phyloP scores from a whole-genome alignment of 2,797 vertebrate species.

The Hydrophis major region DNA sequence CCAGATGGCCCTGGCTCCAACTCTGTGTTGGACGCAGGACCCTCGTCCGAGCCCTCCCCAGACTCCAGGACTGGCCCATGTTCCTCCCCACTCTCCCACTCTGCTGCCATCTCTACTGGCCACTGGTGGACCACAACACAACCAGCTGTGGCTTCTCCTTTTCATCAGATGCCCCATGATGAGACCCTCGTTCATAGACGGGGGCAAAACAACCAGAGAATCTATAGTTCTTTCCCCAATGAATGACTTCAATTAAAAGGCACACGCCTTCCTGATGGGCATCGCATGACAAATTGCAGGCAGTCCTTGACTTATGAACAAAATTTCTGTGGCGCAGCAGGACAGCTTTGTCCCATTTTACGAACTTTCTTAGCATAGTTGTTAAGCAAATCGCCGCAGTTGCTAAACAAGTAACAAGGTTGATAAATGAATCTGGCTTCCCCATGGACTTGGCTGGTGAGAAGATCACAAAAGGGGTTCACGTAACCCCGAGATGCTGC shows the following conservation, averaged over 20 bases:
- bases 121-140: too few species aligned
- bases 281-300: background rate
- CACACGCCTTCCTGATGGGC: background rate
- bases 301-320: too few species aligned
- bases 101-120: too few species aligned
- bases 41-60: too few species aligned
- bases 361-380: accelerated
- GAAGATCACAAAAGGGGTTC: too few species aligned
- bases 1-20: too few species aligned
- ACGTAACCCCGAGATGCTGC: accelerated
- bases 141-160: background rate
- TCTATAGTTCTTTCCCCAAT: background rate
- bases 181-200: accelerated
- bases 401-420: background rate
- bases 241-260: background rate
- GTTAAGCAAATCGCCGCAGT: background rate
- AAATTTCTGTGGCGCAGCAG: too few species aligned
- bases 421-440: background rate
- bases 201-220: background rate
- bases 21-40: too few species aligned
- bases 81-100: too few species aligned
- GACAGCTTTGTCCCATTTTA: too few species aligned
- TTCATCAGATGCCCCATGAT: background rate
- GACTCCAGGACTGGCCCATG: too few species aligned
- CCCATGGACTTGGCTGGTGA: too few species aligned